Conservation (phyloP, 2,888 invertebrate genomes). For the Colletes collaris region DNA sequence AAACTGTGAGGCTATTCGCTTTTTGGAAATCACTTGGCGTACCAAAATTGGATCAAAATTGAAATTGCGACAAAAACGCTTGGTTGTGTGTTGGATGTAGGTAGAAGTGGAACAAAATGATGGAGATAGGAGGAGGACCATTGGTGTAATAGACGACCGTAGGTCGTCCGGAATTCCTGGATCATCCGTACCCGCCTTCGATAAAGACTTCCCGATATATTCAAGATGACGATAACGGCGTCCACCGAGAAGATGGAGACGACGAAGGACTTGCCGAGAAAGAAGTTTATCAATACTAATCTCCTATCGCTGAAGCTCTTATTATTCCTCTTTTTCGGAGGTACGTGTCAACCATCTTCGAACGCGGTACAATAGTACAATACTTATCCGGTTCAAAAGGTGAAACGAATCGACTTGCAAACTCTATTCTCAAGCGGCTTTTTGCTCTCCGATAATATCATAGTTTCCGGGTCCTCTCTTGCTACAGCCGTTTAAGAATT, state of each 20-base stretch:
- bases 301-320: conserved; percentile 91
- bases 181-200: conserved; percentile 30
- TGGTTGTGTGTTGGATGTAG: conserved; percentile 40
- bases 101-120: conserved; percentile 46
- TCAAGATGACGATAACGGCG: conserved; percentile 68
- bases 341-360: conserved; percentile 73
- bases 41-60: not conserved
- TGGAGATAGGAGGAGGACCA: conserved; percentile 50
- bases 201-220: conserved; percentile 26
- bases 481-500: too few relatives aligned
- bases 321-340: conserved; percentile 92
- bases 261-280: conserved; percentile 73
- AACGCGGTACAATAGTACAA: not conserved
- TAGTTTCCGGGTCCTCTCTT: too few relatives aligned
- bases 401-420: not conserved
- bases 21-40: too few relatives aligned
- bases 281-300: conserved; percentile 87
- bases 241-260: conserved; percentile 73
- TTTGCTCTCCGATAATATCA: not conserved
- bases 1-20: too few relatives aligned
- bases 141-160: conserved; percentile 52
- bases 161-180: conserved; percentile 44
- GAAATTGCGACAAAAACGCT: not conserved
- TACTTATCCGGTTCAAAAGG: not conserved
- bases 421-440: not conserved